Evolutionary conservation across 2,797 vertebrate species (phyloP).

Genomic region (Pangasius djambal): DNA sequence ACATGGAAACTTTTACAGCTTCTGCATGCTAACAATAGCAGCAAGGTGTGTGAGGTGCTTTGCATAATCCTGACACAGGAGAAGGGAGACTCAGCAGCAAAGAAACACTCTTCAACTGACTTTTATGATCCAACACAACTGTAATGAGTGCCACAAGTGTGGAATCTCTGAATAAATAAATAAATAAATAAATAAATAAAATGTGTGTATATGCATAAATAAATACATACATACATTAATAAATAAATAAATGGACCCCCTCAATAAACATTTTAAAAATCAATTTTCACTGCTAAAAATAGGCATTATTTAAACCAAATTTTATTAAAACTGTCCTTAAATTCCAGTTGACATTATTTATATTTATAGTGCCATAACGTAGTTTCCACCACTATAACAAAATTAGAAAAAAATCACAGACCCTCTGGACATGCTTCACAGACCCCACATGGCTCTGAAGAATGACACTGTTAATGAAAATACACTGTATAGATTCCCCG

Average conservation of each 20-base stretch:
- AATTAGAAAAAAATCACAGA: neutral
- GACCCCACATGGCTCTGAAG: neutral
- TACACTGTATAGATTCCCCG: neutral
- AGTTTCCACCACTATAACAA: neutral
- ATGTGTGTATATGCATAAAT: too few relatives aligned
- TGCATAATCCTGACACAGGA: constrained; percentile 37
- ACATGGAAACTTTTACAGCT: constrained; percentile 84
- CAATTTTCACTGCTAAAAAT: neutral
- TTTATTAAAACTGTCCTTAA: neutral
- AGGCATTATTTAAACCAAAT: neutral
- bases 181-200: neutral
- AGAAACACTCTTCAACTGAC: neutral
- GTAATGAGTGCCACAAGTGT: neutral
- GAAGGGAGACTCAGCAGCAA: neutral
- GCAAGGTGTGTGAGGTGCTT: constrained; percentile 52
- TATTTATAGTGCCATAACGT: neutral
- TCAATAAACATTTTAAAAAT: neutral
- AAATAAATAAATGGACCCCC: neutral
- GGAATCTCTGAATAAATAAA: neutral
- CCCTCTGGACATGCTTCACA: neutral
- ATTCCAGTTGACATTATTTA: neutral
- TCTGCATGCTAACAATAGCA: constrained; percentile 81
- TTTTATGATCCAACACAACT: neutral
- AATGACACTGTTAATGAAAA: too few relatives aligned
- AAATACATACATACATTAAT: neutral